Percentiles rank a stretch among this genome's conserved stretches.
These are phyloP conservation scores for Melieria omissa DNA, from an alignment of 2,888 invertebrate genomes.

Conservation along the genomic window DNA sequence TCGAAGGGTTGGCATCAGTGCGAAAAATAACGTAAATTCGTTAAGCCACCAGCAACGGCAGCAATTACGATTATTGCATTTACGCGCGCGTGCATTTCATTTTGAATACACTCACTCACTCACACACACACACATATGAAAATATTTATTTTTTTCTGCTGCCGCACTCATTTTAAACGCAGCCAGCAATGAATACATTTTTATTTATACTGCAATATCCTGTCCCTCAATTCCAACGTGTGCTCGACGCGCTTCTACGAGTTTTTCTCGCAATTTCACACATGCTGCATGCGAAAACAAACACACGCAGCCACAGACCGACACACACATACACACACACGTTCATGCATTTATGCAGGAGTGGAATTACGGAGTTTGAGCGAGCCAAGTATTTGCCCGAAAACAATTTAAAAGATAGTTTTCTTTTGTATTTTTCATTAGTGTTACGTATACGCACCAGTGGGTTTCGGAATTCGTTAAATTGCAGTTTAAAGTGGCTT, in stretches of 20 bases:
- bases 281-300: background rate
- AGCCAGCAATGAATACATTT: background rate
- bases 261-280: too few relatives aligned
- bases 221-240: conserved; percentile 25
- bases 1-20: too few relatives aligned
- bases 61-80: background rate
- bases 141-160: too few relatives aligned
- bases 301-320: background rate
- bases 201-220: conserved; percentile 17
- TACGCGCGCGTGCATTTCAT: too few relatives aligned
- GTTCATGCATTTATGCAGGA: too few relatives aligned
- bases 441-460: too few relatives aligned
- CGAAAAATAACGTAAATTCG: too few relatives aligned
- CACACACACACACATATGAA: background rate
- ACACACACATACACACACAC: background rate
- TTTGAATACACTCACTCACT: background rate
- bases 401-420: background rate
- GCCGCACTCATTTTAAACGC: too few relatives aligned
- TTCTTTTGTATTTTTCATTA: too few relatives aligned
- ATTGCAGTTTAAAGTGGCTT: too few relatives aligned
- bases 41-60: background rate
- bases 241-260: background rate
- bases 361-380: too few relatives aligned
- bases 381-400: background rate
- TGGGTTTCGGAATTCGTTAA: too few relatives aligned